Evolutionary conservation across 2,797 vertebrate genomes (phyloP), one percentile per base, ranked within the genome.

Genomic region (Notolepis coatsorum): DNA sequence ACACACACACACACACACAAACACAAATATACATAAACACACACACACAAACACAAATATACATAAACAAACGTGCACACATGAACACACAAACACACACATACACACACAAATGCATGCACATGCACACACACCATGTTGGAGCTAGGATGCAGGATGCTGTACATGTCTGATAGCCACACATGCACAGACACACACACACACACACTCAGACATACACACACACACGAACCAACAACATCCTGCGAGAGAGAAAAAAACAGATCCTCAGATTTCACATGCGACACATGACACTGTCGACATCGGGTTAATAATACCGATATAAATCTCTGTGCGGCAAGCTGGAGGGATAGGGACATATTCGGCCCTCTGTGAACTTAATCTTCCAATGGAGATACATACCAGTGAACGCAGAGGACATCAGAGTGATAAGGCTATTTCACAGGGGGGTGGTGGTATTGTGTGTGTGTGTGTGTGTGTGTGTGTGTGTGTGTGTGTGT

Each of bases 321-420:
- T 46, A 65, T 66, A 64, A 81, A 80, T 59, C 33, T 21, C 33
- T 66, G 60, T 71, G 31, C 13, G 9, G 61, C 41, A 68, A 28
- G 70, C n/a, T n/a, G n/a, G 54, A 62, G 20, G 7, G 27, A 71
- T 60, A 48, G 65, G 60, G 54, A 71, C 39, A 0, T 38, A 41
- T 68, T 25, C 54, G 69, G 57, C 81, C 78, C 80, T 84, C 81
- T 85, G 82, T 61, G 47, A 63, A 48, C 54, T 68, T 28, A 21
- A 54, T 62, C 48, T 65, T 80, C 61, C 76, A 69, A 77, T 65
- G 67, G 63, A 75, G 58, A 76, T 61, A n/a, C n/a, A 73, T 67
- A 68, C 63, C 54, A 54, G 31, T 3, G 27, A 18, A 65, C 41
- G 68, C 63, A 60, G 49, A 69, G 51, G 51, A 55, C 65, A 68